These are phyloP conservation scores for Periphyllus acericola DNA, from an alignment of 2,888 invertebrate genomes.

Conservation along the genomic window DNA sequence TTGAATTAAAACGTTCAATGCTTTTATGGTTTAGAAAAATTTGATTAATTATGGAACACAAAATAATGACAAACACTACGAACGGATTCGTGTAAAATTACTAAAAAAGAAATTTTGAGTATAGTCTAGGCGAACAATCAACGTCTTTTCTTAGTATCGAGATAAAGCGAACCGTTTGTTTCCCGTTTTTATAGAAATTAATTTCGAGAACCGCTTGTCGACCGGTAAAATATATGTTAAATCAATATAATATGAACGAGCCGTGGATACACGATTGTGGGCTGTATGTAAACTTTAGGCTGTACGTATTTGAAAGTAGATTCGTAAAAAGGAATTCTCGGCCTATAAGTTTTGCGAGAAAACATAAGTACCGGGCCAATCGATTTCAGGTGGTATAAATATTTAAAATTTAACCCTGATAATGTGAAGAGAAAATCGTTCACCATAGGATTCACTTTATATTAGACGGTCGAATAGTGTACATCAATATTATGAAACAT, in stretches of 20 bases:
- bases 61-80: neutral
- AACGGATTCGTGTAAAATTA: neutral
- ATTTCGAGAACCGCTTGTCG: neutral
- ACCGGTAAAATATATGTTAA: neutral
- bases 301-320: neutral
- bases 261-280: too few species aligned
- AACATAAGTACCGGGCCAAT: neutral
- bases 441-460: too few species aligned
- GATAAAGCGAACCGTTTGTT: neutral
- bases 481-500: too few species aligned
- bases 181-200: neutral
- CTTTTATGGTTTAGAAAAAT: neutral
- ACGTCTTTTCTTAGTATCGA: too few species aligned
- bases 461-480: too few species aligned
- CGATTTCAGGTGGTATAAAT: too few species aligned
- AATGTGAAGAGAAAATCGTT: too few species aligned
- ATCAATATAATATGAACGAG: neutral
- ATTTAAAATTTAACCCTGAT: too few species aligned
- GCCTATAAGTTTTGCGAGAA: neutral
- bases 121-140: too few species aligned
- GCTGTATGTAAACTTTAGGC: neutral
- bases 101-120: neutral
- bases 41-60: neutral
- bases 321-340: neutral
- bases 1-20: neutral